A percentile compares a stretch with the other conserved stretches of the same genome.
These are phyloP conservation scores for Champsocephalus gunnari DNA, from an alignment of 2,797 vertebrate species.

Conservation along the genomic window DNA sequence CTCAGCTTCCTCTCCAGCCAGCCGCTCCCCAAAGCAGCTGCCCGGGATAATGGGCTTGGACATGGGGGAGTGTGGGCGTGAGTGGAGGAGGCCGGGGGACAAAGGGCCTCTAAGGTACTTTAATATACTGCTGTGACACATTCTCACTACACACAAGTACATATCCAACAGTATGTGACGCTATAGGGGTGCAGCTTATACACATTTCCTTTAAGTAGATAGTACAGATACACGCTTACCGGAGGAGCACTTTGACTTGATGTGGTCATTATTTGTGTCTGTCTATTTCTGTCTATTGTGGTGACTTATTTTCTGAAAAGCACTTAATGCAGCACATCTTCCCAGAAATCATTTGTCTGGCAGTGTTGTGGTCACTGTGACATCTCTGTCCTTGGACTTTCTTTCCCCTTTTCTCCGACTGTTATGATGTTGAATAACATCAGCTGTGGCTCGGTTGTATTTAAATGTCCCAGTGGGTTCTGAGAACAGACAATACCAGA, in stretches of 20 bases:
- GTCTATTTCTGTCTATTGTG: neutral
- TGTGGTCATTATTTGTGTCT: slow-evolving; percentile 22
- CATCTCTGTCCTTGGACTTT: slow-evolving; percentile 1
- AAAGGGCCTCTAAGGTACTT: slow-evolving; percentile 63
- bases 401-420: neutral
- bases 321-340: slow-evolving; percentile 28
- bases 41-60: slow-evolving; percentile 77
- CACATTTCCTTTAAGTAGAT: slow-evolving; percentile 15
- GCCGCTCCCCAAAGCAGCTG: slow-evolving; percentile 85
- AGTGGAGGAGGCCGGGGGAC: slow-evolving; percentile 42
- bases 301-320: slow-evolving; percentile 25
- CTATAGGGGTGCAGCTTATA: slow-evolving; percentile 1
- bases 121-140: slow-evolving; percentile 55
- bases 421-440: neutral
- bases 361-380: neutral
- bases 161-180: slow-evolving; percentile 14
- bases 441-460: neutral
- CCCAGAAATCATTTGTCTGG: slow-evolving; percentile 11
- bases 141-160: slow-evolving; percentile 26
- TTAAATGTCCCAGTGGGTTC: neutral
- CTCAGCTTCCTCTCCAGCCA: slow-evolving; percentile 84
- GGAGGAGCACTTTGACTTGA: slow-evolving; percentile 14
- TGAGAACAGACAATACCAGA: no score
- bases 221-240: neutral
- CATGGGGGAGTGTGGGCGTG: slow-evolving; percentile 51